Percentiles rank a stretch among this genome's conserved stretches.
Evolutionary conservation across 2,113 vertebrate genomes (phyloP).

Genomic region (Sigmodon hispidus): DNA sequence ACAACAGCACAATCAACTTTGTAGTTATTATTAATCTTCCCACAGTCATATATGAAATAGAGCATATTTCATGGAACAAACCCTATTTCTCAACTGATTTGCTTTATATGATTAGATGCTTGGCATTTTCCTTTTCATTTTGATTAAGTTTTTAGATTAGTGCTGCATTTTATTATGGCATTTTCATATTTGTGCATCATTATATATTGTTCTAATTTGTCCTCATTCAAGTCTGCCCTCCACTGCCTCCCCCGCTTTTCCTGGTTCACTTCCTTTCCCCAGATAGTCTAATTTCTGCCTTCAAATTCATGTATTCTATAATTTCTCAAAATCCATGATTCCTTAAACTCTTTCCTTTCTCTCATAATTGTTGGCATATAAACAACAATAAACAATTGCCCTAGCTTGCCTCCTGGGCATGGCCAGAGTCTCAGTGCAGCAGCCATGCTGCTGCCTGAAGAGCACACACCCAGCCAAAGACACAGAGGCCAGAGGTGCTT

Average conservation of each 20-base stretch:
- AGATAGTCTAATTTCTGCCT: background rate
- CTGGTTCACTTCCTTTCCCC: background rate
- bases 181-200: background rate
- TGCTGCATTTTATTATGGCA: background rate
- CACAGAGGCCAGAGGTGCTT: too few relatives aligned
- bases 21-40: background rate
- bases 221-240: background rate
- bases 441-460: too few relatives aligned
- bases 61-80: background rate
- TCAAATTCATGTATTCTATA: too few relatives aligned
- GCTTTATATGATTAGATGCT: background rate
- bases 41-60: background rate
- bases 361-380: too few relatives aligned
- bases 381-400: too few relatives aligned
- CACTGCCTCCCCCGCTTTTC: too few relatives aligned
- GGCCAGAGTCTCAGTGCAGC: too few relatives aligned
- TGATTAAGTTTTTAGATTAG: background rate
- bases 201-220: background rate
- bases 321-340: background rate
- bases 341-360: background rate
- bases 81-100: background rate
- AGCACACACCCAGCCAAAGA: too few relatives aligned
- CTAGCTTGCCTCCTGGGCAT: too few relatives aligned
- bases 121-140: background rate
- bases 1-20: rapidly evolving